phyloP scores from a whole-genome alignment of 2,113 vertebrate species.

The Alectura lathami region DNA sequence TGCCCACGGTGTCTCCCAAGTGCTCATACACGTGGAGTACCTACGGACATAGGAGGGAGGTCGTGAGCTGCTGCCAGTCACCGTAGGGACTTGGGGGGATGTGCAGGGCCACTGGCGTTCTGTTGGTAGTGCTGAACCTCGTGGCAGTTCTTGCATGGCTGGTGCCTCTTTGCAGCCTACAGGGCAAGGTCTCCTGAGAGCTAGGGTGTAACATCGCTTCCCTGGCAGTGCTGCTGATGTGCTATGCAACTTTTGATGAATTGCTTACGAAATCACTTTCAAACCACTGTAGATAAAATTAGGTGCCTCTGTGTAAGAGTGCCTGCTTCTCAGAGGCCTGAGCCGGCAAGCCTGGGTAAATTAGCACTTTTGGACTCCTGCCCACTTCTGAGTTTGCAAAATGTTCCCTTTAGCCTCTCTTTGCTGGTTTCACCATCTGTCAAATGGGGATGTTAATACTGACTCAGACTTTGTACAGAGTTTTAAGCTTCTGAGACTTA shows the following conservation, averaged over 20 bases:
- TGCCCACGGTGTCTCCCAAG: background rate
- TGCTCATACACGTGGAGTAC: no score
- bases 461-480: slow-evolving; percentile 12
- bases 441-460: slow-evolving; percentile 29
- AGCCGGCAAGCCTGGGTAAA: background rate
- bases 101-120: background rate
- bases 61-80: background rate
- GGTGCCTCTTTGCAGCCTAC: background rate
- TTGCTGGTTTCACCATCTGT: slow-evolving; percentile 54
- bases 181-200: background rate
- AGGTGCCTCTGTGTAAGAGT: background rate
- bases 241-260: background rate
- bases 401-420: slow-evolving; percentile 30
- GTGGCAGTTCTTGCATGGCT: background rate
- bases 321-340: background rate
- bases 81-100: no score
- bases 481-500: slow-evolving; percentile 30
- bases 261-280: slow-evolving; percentile 32
- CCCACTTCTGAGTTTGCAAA: slow-evolving; percentile 53
- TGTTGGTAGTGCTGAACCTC: background rate
- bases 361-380: slow-evolving; percentile 28
- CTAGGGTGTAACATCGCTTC: background rate
- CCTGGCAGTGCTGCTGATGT: background rate
- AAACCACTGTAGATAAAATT: background rate
- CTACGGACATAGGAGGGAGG: background rate